Conservation (phyloP, 1,140 invertebrate genomes). For the Anagrus nilaparvatae region DNA sequence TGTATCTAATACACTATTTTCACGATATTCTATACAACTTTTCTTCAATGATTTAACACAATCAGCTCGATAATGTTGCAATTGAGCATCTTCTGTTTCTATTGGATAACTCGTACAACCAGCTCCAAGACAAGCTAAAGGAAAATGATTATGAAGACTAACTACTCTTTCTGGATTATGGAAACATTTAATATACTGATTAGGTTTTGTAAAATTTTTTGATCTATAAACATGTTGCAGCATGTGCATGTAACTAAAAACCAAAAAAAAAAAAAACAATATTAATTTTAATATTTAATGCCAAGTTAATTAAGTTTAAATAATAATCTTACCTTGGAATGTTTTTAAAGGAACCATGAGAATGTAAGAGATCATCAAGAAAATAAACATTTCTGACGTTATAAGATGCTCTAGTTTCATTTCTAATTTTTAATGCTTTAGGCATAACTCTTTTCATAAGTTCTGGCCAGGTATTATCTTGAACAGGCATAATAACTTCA, state of each 20-base stretch:
- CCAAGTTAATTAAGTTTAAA: not conserved
- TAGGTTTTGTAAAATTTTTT: slow-evolving; percentile 85
- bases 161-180: slow-evolving; percentile 83
- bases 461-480: slow-evolving; percentile 62
- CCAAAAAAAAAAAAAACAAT: not conserved
- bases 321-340: slow-evolving; percentile 50
- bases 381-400: slow-evolving; percentile 93
- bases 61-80: slow-evolving; percentile 88
- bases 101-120: slow-evolving; percentile 80
- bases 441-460: slow-evolving; percentile 64
- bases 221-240: slow-evolving; percentile 84
- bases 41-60: slow-evolving; percentile 85
- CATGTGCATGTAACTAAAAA: slow-evolving; percentile 76
- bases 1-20: slow-evolving; percentile 73
- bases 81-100: slow-evolving; percentile 70
- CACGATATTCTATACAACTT: slow-evolving; percentile 70
- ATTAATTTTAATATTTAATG: not conserved
- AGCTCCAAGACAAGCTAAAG: slow-evolving; percentile 74
- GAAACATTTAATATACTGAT: slow-evolving; percentile 90
- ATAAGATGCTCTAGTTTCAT: slow-evolving; percentile 71
- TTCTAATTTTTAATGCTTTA: slow-evolving; percentile 57
- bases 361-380: slow-evolving; percentile 76
- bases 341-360: slow-evolving; percentile 71
- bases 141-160: slow-evolving; percentile 88
- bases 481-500: slow-evolving; percentile 88